These are phyloP conservation scores for Ecliptopera silaceata DNA, from an alignment of 2,888 invertebrate species.

Conservation along the genomic window DNA sequence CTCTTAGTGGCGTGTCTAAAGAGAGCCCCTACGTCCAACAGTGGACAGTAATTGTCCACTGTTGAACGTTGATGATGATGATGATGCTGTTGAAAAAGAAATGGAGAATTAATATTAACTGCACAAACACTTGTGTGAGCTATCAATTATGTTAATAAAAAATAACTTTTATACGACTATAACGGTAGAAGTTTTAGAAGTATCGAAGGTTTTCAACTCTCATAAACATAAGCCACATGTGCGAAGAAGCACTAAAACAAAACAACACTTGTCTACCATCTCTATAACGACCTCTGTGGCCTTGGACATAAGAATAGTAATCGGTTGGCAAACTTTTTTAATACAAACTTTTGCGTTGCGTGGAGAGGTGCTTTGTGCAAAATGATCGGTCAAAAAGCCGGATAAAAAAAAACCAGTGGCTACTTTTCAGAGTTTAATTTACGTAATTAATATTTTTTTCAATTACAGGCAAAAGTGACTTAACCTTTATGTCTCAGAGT, in stretches of 20 bases:
- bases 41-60: too few species aligned
- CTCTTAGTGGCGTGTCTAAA: too few species aligned
- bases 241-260: conserved; percentile 19
- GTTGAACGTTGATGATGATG: too few species aligned
- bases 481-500: too few species aligned
- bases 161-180: not conserved
- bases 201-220: not conserved
- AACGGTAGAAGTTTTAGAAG: not conserved
- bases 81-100: too few species aligned
- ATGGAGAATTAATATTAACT: too few species aligned
- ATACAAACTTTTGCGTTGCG: conserved; percentile 4
- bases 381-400: not conserved
- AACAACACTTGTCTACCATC: conserved; percentile 1
- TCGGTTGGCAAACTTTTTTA: conserved; percentile 13
- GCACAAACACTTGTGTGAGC: too few species aligned
- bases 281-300: not conserved
- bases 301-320: not conserved
- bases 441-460: too few species aligned
- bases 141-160: not conserved
- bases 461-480: too few species aligned
- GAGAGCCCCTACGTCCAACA: too few species aligned
- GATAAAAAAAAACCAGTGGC: too few species aligned
- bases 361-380: not conserved
- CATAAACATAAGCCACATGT: conserved; percentile 13
- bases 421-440: too few species aligned